phyloP scores from a whole-genome alignment of 1,140 invertebrate species.

The Luehdorfia chinensis region DNA sequence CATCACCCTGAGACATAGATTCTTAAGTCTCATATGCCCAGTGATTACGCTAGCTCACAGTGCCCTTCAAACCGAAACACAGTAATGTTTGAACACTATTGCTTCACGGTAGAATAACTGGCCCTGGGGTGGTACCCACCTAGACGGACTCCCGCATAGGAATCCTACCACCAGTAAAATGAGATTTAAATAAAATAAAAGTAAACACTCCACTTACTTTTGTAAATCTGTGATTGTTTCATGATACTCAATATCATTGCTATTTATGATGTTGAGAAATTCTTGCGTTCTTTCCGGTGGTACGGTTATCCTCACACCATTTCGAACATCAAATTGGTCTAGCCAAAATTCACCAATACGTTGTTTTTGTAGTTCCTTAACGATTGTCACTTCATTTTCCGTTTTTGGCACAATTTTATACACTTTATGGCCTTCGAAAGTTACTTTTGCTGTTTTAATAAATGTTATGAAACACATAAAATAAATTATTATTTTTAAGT shows the following conservation, averaged over 20 bases:
- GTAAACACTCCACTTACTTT: slow-evolving; percentile 31
- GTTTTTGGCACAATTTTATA: slow-evolving; percentile 69
- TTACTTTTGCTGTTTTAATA: slow-evolving; percentile 32
- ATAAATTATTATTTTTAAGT: slow-evolving; percentile 18
- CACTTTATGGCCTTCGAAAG: slow-evolving; percentile 74
- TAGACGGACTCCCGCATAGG: too few relatives aligned
- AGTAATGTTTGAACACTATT: too few relatives aligned
- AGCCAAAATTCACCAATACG: slow-evolving; percentile 55
- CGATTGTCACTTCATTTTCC: slow-evolving; percentile 33
- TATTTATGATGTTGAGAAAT: slow-evolving; percentile 26
- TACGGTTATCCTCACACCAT: slow-evolving; percentile 46
- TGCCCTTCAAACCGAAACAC: too few relatives aligned
- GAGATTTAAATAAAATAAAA: too few relatives aligned
- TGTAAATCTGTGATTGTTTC: slow-evolving; percentile 45
- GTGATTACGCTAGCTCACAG: too few relatives aligned
- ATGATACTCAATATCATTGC: slow-evolving; percentile 25
- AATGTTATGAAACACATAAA: slow-evolving; percentile 19
- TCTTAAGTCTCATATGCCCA: too few relatives aligned
- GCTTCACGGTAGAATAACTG: too few relatives aligned
- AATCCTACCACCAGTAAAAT: too few relatives aligned
- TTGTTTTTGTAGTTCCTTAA: slow-evolving; percentile 30
- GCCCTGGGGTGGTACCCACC: too few relatives aligned
- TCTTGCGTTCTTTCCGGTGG: slow-evolving; percentile 27
- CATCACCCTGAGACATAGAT: too few relatives aligned
- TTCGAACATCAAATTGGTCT: slow-evolving; percentile 36